Base-by-base conservation (phyloP, 2,888 invertebrate species). In the Allacma fusca region DNA sequence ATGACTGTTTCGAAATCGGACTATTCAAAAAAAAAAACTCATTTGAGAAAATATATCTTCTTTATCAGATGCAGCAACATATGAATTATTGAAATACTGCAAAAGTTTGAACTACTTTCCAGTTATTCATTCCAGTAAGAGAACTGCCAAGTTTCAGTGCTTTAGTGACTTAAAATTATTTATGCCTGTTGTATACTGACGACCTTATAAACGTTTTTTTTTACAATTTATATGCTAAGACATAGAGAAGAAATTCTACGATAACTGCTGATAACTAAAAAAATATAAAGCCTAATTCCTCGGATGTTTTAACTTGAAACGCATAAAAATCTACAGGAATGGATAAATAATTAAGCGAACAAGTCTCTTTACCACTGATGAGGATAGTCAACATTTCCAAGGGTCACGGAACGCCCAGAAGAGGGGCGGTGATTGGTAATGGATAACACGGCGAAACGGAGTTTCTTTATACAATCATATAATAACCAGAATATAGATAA, bases 391-490 rank as follows among this genome's bases (percentile, higher is more conserved):
- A 57, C 73, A 57, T 72, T 44, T 72, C 72, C 72, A 72, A 64
- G 62, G 73, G 73, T 62, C 73, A 73, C 73, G 62, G 73, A 28
- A 73, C 73, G 73, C 73, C 73, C 73, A 73, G 73, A 29, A 62
- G 57, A 57, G 73, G 73, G 73, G 64, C 73, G 24, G 62, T 29
- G 73, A 62, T 16, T 73, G 73, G 62, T 57, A 40, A 69, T 24
- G 50, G 50, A 50, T 50, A 50, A 50, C 50, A 50, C 50, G 50
- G 50, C 50, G 50, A 69, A 34, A 21, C 29, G 69, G 34, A 69
- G 69, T 50, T 69, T 69, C 69, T 69, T 69, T 69, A 69, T 24
- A 69, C 69, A 69, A 69, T 69, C n/a, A 69, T 65, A 65, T 50
- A 50, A 50, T 69, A 69, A 69, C 69, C 69, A 69, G 29, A 40